phyloP scores from a whole-genome alignment of 2,888 invertebrate genomes.

The Lagria hirta region DNA sequence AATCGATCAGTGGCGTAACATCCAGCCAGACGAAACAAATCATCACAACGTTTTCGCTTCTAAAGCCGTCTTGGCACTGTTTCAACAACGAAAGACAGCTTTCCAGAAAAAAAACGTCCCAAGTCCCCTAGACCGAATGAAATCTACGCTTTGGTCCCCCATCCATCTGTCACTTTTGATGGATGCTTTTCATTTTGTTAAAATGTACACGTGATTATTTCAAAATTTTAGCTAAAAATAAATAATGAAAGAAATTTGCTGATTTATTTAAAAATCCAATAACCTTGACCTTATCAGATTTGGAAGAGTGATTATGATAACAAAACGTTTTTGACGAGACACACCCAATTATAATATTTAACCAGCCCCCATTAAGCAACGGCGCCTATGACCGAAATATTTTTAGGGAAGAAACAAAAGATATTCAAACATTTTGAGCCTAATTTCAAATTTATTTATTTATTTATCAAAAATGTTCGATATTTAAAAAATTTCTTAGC shows the following conservation, averaged over 20 bases:
- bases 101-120: too few species aligned
- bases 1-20: constrained; percentile 15
- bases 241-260: too few species aligned
- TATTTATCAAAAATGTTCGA: too few species aligned
- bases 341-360: constrained; percentile 4
- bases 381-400: too few species aligned
- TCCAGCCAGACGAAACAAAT: constrained; percentile 3
- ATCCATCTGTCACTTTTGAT: constrained; percentile 12
- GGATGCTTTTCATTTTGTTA: constrained; percentile 11
- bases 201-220: constrained; percentile 9
- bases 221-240: constrained; percentile 3
- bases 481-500: neutral
- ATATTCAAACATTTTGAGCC: too few species aligned
- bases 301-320: constrained; percentile 10
- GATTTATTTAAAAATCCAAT: too few species aligned
- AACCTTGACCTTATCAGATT: constrained; percentile 20
- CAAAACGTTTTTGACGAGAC: constrained; percentile 1
- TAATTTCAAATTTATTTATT: too few species aligned
- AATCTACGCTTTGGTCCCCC: constrained; percentile 8
- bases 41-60: constrained; percentile 1
- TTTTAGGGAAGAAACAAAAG: too few species aligned
- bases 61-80: constrained; percentile 7
- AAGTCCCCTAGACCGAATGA: constrained; percentile 2
- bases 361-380: too few species aligned
- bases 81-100: too few species aligned